Evolutionary conservation across 2,113 vertebrate species (phyloP).

Genomic region (Pseudorectes ferrugineus): DNA sequence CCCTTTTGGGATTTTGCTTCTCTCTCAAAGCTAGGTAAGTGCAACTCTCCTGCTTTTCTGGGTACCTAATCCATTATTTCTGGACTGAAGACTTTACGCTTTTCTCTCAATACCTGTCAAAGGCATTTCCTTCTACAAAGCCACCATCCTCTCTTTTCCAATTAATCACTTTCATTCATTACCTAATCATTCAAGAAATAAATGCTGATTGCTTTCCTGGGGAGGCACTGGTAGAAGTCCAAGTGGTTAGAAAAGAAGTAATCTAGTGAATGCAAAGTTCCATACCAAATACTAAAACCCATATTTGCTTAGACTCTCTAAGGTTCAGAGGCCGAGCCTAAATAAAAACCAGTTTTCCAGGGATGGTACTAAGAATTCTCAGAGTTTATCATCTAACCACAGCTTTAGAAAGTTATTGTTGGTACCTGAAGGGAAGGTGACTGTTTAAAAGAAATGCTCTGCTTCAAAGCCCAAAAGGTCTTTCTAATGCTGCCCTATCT

Average conservation of each 20-base stretch:
- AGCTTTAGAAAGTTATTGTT: not conserved
- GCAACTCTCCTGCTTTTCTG: not conserved
- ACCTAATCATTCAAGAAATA: not conserved
- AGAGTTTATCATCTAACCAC: not conserved
- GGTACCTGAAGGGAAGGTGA: constrained; percentile 4
- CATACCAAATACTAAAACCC: not conserved
- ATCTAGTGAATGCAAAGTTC: not conserved
- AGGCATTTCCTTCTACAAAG: not conserved
- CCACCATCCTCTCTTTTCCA: not conserved
- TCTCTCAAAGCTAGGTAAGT: not conserved
- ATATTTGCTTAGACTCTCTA: not conserved
- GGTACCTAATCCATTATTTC: not conserved
- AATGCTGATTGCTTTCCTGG: not conserved
- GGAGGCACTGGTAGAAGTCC: not conserved
- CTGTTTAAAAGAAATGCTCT: not conserved
- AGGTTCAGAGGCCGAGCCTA: not conserved
- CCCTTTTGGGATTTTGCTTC: not conserved
- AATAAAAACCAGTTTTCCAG: not conserved
- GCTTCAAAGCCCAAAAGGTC: not conserved
- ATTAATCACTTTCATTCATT: not conserved
- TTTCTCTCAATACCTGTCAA: constrained; percentile 13
- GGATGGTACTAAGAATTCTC: not conserved
- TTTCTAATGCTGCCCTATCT: constrained; percentile 2
- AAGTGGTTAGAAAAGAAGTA: not conserved
- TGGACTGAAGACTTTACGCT: not conserved